These are phyloP conservation scores for Aelia acuminata DNA, from an alignment of 2,888 invertebrate genomes.

Conservation along the genomic window DNA sequence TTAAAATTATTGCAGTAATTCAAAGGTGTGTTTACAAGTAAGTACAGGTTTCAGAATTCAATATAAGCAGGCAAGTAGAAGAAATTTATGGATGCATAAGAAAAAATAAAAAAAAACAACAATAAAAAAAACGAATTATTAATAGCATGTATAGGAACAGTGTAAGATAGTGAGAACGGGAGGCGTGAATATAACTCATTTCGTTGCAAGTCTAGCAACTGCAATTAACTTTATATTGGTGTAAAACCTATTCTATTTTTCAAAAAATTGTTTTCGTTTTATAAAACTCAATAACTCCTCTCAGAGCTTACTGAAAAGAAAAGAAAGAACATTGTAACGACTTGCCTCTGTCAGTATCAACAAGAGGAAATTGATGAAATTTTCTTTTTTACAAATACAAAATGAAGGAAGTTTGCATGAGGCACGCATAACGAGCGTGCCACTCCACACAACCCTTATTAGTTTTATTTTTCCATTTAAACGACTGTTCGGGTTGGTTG, in stretches of 20 bases:
- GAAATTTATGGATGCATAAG: neutral
- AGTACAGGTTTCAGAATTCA: neutral
- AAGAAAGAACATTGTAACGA: neutral
- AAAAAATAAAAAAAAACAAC: neutral
- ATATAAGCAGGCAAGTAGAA: neutral
- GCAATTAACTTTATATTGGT: neutral
- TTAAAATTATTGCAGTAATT: too few species aligned
- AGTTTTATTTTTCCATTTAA: neutral
- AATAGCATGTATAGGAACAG: neutral
- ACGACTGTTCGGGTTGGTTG: neutral
- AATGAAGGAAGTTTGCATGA: constrained; percentile 15
- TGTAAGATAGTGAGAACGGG: neutral
- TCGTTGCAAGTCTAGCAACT: neutral
- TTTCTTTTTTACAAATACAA: constrained; percentile 20
- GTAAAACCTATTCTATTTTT: neutral
- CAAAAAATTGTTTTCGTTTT: neutral
- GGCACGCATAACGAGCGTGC: neutral
- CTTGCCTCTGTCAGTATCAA: neutral
- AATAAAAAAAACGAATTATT: neutral
- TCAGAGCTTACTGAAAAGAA: neutral
- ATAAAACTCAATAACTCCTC: neutral
- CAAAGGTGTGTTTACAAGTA: neutral
- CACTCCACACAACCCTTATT: neutral
- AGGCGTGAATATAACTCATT: neutral
- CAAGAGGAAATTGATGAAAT: neutral